Evolutionary conservation across 2,888 invertebrate species (phyloP).

Genomic region (Perizoma flavofasciatum): DNA sequence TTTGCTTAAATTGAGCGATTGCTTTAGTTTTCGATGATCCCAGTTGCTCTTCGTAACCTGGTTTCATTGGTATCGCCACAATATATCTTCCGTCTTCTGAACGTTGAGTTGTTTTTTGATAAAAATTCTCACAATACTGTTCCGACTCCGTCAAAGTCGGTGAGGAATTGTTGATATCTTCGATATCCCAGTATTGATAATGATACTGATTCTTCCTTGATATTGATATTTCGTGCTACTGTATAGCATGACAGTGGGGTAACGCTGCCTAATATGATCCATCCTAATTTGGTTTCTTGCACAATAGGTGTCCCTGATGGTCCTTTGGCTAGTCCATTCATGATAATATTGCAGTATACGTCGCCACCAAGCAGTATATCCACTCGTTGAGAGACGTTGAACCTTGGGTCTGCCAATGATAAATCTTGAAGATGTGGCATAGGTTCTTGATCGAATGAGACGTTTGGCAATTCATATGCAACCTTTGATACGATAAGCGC

Average conservation of each 20-base stretch:
- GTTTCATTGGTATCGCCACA: constrained; percentile 16
- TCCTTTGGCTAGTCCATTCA: constrained; percentile 14
- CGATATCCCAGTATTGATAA: constrained; percentile 24
- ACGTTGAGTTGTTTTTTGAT: constrained; percentile 11
- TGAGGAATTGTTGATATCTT: constrained; percentile 13
- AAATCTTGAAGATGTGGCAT: constrained; percentile 19
- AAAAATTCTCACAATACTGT: constrained; percentile 11
- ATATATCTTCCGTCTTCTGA: constrained; percentile 11
- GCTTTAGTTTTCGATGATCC: constrained; percentile 20
- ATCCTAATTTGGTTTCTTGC: constrained; percentile 35
- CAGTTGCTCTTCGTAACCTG: constrained; percentile 15
- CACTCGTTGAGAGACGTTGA: constrained; percentile 22
- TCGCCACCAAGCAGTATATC: constrained; percentile 29
- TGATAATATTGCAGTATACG: constrained; percentile 25
- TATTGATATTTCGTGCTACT: constrained; percentile 15
- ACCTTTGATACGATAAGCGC: constrained; percentile 2
- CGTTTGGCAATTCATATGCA: neutral
- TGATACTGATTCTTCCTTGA: constrained; percentile 1
- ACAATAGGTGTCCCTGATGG: too few species aligned
- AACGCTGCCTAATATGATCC: constrained; percentile 30
- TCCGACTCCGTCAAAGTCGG: constrained; percentile 10
- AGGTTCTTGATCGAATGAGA: neutral
- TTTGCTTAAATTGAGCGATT: constrained; percentile 9
- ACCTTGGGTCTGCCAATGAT: constrained; percentile 20
- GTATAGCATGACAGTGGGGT: constrained; percentile 26